phyloP scores from a whole-genome alignment of 2,797 vertebrate genomes.

The Channallabes apus region DNA sequence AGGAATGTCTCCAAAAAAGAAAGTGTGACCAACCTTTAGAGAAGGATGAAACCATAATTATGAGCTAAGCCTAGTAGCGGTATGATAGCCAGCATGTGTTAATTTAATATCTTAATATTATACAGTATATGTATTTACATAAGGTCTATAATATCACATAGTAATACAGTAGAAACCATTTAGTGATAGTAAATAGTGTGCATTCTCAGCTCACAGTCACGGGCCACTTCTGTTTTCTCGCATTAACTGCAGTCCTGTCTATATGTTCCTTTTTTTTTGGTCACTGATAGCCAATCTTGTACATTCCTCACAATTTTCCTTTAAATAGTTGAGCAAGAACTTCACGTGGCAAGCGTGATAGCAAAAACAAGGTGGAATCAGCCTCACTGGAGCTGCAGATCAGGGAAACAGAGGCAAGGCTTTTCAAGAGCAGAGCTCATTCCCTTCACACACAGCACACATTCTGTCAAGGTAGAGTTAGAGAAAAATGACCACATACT shows the following conservation, averaged over 20 bases:
- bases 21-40: neutral
- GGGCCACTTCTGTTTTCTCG: neutral
- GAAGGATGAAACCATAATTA: conserved; percentile 1
- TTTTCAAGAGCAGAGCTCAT: neutral
- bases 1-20: conserved; percentile 35
- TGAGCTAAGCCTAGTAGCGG: neutral
- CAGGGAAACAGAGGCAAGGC: neutral
- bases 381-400: conserved; percentile 5
- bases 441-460: neutral
- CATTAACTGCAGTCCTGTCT: neutral
- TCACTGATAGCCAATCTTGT: conserved; percentile 20
- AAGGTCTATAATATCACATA: neutral
- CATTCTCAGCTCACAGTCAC: neutral
- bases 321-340: conserved; percentile 14
- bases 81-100: neutral
- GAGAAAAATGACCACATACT: neutral
- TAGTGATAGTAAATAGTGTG: neutral
- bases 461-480: neutral
- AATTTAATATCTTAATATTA: neutral
- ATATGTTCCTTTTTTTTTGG: conserved; percentile 8
- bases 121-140: neutral
- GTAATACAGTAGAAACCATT: neutral
- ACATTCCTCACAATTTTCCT: conserved; percentile 51
- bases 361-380: conserved; percentile 32
- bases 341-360: conserved; percentile 34